phyloP scores from a whole-genome alignment of 2,113 vertebrate species.

The Epinephelus moara region DNA sequence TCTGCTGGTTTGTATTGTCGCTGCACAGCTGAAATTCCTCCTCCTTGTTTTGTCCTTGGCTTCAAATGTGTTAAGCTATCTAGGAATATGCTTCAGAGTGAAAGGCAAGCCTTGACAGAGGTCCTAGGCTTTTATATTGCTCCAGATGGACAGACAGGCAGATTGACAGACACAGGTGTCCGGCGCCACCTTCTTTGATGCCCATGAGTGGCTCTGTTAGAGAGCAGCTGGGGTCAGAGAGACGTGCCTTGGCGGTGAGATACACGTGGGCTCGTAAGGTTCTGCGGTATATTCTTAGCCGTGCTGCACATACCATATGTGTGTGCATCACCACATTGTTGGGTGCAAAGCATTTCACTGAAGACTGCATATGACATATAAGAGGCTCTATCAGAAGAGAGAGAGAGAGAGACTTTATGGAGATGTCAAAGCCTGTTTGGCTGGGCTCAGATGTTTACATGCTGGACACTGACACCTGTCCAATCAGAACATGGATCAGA shows the following conservation, averaged over 20 bases:
- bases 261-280: slow-evolving; percentile 23
- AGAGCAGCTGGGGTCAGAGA: slow-evolving; percentile 70
- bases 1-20: slow-evolving; percentile 44
- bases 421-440: slow-evolving; percentile 26
- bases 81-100: slow-evolving; percentile 23
- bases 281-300: slow-evolving; percentile 60
- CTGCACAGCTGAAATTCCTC: slow-evolving; percentile 21
- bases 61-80: slow-evolving; percentile 38
- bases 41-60: slow-evolving; percentile 35
- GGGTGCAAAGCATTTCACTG: slow-evolving; percentile 15
- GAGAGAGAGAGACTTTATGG: slow-evolving; percentile 13
- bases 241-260: slow-evolving; percentile 53
- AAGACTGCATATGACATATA: slow-evolving; percentile 13
- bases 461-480: slow-evolving; percentile 64
- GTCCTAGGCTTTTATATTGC: slow-evolving; percentile 5
- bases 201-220: slow-evolving; percentile 46
- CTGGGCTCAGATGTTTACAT: slow-evolving; percentile 40
- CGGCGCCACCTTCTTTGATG: slow-evolving; percentile 63
- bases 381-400: neutral
- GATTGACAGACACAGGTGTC: slow-evolving; percentile 62
- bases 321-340: neutral
- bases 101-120: slow-evolving; percentile 13
- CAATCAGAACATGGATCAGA: slow-evolving; percentile 48
- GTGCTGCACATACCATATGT: slow-evolving; percentile 3
- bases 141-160: slow-evolving; percentile 39